These are phyloP conservation scores for Lamellibrachia columna DNA, from an alignment of 2,888 invertebrate species.

Conservation along the genomic window DNA sequence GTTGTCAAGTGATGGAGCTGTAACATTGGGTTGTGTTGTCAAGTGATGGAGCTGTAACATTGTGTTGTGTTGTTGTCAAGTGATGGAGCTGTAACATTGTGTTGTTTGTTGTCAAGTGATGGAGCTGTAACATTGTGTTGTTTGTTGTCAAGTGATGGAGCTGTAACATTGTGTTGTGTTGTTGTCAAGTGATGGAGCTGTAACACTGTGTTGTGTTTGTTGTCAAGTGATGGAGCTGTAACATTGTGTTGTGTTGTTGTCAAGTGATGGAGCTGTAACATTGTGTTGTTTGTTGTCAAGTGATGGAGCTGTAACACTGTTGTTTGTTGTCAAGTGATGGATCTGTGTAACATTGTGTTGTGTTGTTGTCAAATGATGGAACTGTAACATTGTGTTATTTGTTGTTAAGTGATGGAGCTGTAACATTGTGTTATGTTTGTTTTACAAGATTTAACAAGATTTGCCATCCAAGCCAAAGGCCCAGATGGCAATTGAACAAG, in stretches of 20 bases:
- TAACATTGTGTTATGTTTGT: no score
- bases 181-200: neutral
- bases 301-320: no score
- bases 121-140: neutral
- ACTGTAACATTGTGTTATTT: no score
- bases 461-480: no score
- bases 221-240: constrained; percentile 28
- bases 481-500: no score
- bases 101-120: neutral
- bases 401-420: no score
- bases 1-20: neutral
- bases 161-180: neutral
- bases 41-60: no score
- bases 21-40: neutral
- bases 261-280: neutral
- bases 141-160: neutral
- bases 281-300: no score
- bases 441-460: no score
- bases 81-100: neutral
- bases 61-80: neutral
- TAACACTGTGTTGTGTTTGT: neutral
- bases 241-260: neutral
- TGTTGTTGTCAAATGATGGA: no score
- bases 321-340: constrained; percentile 30
- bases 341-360: no score